Percentiles rank a stretch among this genome's conserved stretches.
phyloP scores from a whole-genome alignment of 2,888 invertebrate genomes.

The Gerris lacustris region DNA sequence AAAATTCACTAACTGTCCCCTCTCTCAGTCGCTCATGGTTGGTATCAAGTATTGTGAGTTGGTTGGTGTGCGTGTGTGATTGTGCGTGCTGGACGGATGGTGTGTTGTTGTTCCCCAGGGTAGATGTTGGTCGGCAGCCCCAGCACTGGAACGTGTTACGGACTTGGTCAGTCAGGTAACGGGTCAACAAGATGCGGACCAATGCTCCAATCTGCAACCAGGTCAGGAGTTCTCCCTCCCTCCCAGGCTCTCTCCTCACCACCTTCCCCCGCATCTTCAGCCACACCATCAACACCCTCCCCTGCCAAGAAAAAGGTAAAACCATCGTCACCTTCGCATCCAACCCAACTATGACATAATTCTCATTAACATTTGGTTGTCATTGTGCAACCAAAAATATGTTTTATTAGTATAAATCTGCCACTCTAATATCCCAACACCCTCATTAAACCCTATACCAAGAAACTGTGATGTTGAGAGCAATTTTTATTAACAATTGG shows the following conservation, averaged over 20 bases:
- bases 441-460: no score
- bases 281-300: background rate
- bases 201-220: background rate
- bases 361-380: no score
- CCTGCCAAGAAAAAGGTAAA: background rate
- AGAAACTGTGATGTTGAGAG: no score
- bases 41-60: no score
- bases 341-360: no score
- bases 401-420: no score
- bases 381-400: no score
- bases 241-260: background rate
- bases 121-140: background rate
- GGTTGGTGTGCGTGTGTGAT: background rate
- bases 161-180: background rate
- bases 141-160: background rate
- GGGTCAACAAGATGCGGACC: background rate
- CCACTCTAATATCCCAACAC: no score
- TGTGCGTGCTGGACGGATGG: background rate
- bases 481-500: no score
- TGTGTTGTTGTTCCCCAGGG: background rate
- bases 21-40: no score
- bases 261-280: background rate
- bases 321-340: no score
- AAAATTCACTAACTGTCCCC: no score
- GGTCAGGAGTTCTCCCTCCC: background rate